These are phyloP conservation scores for Cirrhinus molitorella DNA, from an alignment of 2,797 vertebrate genomes.

Conservation along the genomic window DNA sequence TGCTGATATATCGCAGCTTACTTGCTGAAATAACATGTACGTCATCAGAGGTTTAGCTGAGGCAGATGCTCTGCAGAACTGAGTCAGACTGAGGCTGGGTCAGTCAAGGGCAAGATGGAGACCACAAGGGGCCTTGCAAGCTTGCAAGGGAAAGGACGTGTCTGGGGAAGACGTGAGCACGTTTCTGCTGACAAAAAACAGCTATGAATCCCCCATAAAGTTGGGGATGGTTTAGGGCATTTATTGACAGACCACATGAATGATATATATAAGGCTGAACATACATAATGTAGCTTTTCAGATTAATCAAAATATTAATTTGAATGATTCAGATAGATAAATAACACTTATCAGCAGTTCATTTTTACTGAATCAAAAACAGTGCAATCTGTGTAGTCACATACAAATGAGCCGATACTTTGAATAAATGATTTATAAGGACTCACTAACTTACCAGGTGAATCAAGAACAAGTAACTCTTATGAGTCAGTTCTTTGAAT, in stretches of 20 bases:
- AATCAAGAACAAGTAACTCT: background rate
- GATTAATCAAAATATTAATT: background rate
- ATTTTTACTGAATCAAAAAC: background rate
- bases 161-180: background rate
- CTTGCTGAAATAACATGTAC: conserved; percentile 40
- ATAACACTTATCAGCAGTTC: background rate
- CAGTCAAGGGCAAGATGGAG: conserved; percentile 29
- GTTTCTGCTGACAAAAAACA: background rate
- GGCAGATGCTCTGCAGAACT: conserved; percentile 28
- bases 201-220: background rate
- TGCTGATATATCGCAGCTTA: conserved; percentile 39
- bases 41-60: conserved; percentile 48
- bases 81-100: conserved; percentile 34
- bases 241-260: background rate
- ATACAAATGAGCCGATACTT: background rate
- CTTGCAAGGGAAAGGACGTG: background rate
- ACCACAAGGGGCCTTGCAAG: background rate
- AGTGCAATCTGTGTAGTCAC: background rate
- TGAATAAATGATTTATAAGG: background rate
- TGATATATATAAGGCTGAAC: background rate
- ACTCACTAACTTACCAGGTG: background rate
- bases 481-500: background rate
- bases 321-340: background rate
- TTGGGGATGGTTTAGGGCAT: background rate
- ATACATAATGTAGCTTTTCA: background rate